These are phyloP conservation scores for Machimus rusticus DNA, from an alignment of 2,888 invertebrate genomes.

Conservation along the genomic window DNA sequence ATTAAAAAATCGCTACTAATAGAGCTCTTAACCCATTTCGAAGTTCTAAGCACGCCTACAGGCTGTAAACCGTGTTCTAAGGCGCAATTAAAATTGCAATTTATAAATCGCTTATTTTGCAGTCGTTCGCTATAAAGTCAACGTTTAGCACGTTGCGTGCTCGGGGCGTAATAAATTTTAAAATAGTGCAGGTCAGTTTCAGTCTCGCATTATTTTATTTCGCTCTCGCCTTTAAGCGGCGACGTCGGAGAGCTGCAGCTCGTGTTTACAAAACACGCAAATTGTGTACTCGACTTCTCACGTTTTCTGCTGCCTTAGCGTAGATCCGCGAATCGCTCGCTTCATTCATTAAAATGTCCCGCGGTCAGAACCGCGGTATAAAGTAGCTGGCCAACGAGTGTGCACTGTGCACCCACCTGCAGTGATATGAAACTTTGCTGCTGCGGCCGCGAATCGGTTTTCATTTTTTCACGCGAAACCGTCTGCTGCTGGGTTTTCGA, in stretches of 20 bases:
- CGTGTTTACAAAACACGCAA: slow-evolving; percentile 36
- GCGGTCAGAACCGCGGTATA: not conserved
- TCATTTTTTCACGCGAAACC: slow-evolving; percentile 1
- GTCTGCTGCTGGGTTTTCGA: not conserved
- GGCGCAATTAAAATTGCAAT: slow-evolving; percentile 24
- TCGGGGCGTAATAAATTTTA: slow-evolving; percentile 18
- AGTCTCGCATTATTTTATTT: not conserved
- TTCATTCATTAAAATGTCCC: slow-evolving; percentile 29
- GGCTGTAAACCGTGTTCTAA: not conserved
- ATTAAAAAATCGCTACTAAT: not conserved
- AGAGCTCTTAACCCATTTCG: not conserved
- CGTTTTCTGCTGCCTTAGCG: slow-evolving; percentile 16
- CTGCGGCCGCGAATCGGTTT: not conserved
- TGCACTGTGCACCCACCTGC: not conserved
- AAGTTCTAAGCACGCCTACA: not conserved
- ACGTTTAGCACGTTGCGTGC: slow-evolving; percentile 30
- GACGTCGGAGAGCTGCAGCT: not conserved
- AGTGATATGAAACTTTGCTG: not conserved
- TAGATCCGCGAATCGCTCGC: not conserved
- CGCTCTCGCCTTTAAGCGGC: not conserved
- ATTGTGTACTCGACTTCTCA: slow-evolving; percentile 9
- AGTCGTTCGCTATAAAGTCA: slow-evolving; percentile 15
- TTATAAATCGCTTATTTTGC: slow-evolving; percentile 21
- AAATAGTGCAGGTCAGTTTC: slow-evolving; percentile 34
- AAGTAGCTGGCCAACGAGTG: not conserved